phyloP scores from a whole-genome alignment of 2,797 vertebrate genomes.

The Coreius guichenoti region DNA sequence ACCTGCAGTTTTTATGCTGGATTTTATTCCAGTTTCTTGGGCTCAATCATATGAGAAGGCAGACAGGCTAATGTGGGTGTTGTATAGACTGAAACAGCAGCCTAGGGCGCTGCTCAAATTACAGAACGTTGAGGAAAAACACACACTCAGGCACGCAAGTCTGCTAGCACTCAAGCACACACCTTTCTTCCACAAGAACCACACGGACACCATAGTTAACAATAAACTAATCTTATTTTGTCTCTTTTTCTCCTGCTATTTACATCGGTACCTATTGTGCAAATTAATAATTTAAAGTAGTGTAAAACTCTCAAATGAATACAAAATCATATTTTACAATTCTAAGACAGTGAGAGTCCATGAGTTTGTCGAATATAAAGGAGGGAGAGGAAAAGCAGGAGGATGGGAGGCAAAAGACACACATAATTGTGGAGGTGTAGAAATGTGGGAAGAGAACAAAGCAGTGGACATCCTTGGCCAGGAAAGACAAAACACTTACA shows the following conservation, averaged over 20 bases:
- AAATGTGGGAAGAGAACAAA: slow-evolving; percentile 73
- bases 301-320: slow-evolving; percentile 84
- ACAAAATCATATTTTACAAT: slow-evolving; percentile 82
- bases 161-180: slow-evolving; percentile 19
- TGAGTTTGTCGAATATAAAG: slow-evolving; percentile 76
- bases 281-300: slow-evolving; percentile 86
- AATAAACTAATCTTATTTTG: slow-evolving; percentile 84
- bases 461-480: slow-evolving; percentile 82
- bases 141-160: slow-evolving; percentile 25
- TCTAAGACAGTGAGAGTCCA: slow-evolving; percentile 79
- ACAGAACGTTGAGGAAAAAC: slow-evolving; percentile 50
- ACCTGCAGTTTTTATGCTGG: slow-evolving; percentile 18
- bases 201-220: slow-evolving; percentile 84
- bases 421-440: slow-evolving; percentile 62
- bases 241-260: slow-evolving; percentile 75
- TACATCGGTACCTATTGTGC: slow-evolving; percentile 86
- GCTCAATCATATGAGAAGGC: slow-evolving; percentile 54
- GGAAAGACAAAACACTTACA: slow-evolving; percentile 69
- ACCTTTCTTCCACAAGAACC: slow-evolving; percentile 61
- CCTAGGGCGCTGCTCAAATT: slow-evolving; percentile 51
- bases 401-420: slow-evolving; percentile 56
- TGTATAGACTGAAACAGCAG: slow-evolving; percentile 73
- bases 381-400: slow-evolving; percentile 74
- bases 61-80: slow-evolving; percentile 79
- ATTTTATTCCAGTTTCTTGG: slow-evolving; percentile 44